These are phyloP conservation scores for Actinemys pallida DNA, from an alignment of 2,113 vertebrate genomes.

Conservation along the genomic window DNA sequence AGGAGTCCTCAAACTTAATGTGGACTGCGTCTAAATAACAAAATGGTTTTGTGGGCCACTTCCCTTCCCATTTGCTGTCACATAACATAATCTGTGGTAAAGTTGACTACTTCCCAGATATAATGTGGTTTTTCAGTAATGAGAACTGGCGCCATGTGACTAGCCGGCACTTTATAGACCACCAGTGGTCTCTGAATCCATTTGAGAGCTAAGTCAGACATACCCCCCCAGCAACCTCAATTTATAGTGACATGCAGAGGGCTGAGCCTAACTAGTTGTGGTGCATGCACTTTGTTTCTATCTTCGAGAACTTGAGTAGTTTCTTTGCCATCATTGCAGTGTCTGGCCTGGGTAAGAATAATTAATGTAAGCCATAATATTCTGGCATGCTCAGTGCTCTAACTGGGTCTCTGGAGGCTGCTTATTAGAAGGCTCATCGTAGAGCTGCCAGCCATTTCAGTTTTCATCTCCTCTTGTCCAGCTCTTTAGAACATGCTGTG, in stretches of 20 bases:
- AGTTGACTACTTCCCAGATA: constrained; percentile 16
- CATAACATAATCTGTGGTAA: constrained; percentile 14
- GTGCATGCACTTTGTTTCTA: not conserved
- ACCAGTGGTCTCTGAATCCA: not conserved
- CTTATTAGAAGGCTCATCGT: not conserved
- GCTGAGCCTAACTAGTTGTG: not conserved
- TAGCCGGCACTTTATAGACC: not conserved
- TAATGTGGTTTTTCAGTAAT: constrained; percentile 31
- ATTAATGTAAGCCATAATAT: accelerated
- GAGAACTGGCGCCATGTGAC: not conserved
- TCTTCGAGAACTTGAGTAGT: not conserved
- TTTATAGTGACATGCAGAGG: not conserved
- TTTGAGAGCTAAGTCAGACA: not conserved
- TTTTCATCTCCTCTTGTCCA: not conserved
- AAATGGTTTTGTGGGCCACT: not conserved
- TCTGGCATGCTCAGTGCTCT: not conserved
- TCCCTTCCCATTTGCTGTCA: not conserved
- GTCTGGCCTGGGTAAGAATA: not conserved
- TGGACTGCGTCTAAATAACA: not conserved
- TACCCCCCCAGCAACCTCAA: not conserved
- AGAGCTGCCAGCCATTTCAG: not conserved
- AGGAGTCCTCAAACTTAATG: not conserved
- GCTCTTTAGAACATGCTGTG: not conserved
- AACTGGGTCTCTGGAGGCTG: not conserved
- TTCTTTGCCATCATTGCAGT: not conserved